Percentiles rank a stretch among this genome's conserved stretches.
Conservation (phyloP, 2,113 vertebrate species). For the Macquaria ambigua region DNA sequence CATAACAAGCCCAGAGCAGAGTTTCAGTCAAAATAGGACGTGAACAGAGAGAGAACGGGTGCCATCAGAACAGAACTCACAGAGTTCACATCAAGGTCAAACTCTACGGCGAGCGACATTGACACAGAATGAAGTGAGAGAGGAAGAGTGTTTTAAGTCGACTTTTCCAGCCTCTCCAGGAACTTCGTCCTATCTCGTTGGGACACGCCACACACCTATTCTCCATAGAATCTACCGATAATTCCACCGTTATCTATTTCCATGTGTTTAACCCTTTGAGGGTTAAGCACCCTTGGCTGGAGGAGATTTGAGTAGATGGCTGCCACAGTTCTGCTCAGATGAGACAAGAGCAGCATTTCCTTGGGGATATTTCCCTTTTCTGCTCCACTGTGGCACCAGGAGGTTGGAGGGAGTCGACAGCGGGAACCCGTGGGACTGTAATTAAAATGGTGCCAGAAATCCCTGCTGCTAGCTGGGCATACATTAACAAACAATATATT, state of each 20-base stretch:
- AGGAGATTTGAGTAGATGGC: constrained; percentile 48
- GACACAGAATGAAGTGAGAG: background rate
- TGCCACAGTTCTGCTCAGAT: constrained; percentile 46
- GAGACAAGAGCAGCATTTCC: constrained; percentile 49
- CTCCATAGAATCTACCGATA: constrained; percentile 53
- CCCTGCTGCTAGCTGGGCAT: constrained; percentile 14
- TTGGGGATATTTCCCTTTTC: constrained; percentile 39
- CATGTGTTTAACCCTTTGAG: constrained; percentile 68
- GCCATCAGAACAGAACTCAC: constrained; percentile 25
- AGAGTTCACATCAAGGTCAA: constrained; percentile 41
- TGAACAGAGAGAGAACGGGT: constrained; percentile 29
- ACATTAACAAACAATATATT: constrained; percentile 40
- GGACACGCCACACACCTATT: constrained; percentile 51
- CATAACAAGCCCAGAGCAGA: constrained; percentile 7
- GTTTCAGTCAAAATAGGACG: constrained; percentile 17
- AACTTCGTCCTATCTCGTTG: constrained; percentile 55
- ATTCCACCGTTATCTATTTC: constrained; percentile 63
- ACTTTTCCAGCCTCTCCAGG: constrained; percentile 41
- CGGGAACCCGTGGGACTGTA: constrained; percentile 29
- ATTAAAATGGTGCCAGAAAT: constrained; percentile 56
- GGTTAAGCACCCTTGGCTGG: constrained; percentile 75
- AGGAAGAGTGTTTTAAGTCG: constrained; percentile 20
- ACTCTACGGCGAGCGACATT: background rate
- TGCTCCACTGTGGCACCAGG: constrained; percentile 27
- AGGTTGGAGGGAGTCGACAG: constrained; percentile 19